A percentile compares a stretch with the other conserved stretches of the same genome.
Evolutionary conservation across 1,140 invertebrate species (phyloP).

Genomic region (Branchinecta lynchi): DNA sequence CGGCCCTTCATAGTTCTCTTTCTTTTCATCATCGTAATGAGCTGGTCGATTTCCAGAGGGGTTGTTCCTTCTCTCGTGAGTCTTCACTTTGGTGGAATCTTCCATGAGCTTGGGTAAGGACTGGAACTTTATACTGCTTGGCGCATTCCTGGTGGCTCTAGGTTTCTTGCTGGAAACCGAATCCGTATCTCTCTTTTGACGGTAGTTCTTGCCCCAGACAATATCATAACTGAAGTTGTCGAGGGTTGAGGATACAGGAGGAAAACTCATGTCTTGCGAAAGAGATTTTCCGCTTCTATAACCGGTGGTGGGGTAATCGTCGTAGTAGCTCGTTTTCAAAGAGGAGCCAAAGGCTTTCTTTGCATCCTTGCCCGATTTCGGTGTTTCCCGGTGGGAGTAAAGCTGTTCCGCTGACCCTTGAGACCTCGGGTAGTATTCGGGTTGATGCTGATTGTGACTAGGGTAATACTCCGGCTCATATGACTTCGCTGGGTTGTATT

Average conservation of each 20-base stretch:
- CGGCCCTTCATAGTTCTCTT: slow-evolving; percentile 21
- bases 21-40: slow-evolving; percentile 15
- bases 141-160: neutral
- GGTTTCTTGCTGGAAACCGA: neutral
- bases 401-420: too few species aligned
- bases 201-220: slow-evolving; percentile 14
- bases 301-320: too few species aligned
- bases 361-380: too few species aligned
- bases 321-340: too few species aligned
- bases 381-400: too few species aligned
- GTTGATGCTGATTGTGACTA: too few species aligned
- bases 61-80: neutral
- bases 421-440: too few species aligned
- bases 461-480: too few species aligned
- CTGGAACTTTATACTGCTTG: neutral
- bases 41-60: neutral
- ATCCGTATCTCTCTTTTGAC: neutral
- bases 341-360: too few species aligned
- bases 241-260: slow-evolving; percentile 3
- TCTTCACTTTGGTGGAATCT: neutral
- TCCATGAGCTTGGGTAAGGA: neutral
- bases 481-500: too few species aligned
- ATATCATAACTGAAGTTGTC: slow-evolving; percentile 17
- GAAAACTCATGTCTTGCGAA: slow-evolving; percentile 7
- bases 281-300: too few species aligned